Evolutionary conservation across 1,140 invertebrate genomes (phyloP).

Genomic region (Hermetia illucens): DNA sequence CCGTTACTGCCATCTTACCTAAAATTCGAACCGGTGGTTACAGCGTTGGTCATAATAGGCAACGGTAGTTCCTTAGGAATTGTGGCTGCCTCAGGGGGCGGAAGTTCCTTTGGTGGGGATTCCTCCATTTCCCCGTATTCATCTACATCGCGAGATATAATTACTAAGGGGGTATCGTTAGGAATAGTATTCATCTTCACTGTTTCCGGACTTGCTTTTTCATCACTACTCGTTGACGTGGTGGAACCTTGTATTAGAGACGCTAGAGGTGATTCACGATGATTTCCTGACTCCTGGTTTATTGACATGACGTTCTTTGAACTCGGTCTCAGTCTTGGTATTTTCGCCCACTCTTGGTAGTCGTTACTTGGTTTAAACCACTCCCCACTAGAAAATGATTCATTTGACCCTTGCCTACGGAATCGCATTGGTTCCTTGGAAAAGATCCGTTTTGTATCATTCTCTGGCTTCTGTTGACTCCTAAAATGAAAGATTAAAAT

Average conservation of each 20-base stretch:
- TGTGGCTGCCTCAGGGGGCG: not conserved
- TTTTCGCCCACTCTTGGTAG: conserved; percentile 25
- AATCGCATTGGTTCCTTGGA: not conserved
- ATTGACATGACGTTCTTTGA: conserved; percentile 28
- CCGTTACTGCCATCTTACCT: conserved; percentile 13
- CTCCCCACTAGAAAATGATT: conserved; percentile 17
- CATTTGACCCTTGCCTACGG: conserved; percentile 9
- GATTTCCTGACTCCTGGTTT: conserved; percentile 21
- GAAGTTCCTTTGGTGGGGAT: not conserved
- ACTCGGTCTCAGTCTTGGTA: conserved; percentile 23
- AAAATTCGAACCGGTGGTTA: conserved; percentile 22
- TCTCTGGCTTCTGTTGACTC: not conserved
- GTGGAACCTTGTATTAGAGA: conserved; percentile 27
- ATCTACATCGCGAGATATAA: too few relatives aligned
- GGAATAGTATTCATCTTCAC: too few relatives aligned
- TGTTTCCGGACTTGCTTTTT: conserved; percentile 9
- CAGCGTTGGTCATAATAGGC: conserved; percentile 20
- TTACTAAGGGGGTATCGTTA: too few relatives aligned
- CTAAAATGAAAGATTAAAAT: not conserved
- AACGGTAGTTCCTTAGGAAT: conserved; percentile 17
- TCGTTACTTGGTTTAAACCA: conserved; percentile 24
- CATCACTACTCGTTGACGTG: conserved; percentile 23
- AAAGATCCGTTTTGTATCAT: not conserved
- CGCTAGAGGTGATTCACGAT: conserved; percentile 17
- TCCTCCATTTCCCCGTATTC: too few relatives aligned